Conservation (phyloP, 2,888 invertebrate genomes). For the Gandaritis pyraliata region DNA sequence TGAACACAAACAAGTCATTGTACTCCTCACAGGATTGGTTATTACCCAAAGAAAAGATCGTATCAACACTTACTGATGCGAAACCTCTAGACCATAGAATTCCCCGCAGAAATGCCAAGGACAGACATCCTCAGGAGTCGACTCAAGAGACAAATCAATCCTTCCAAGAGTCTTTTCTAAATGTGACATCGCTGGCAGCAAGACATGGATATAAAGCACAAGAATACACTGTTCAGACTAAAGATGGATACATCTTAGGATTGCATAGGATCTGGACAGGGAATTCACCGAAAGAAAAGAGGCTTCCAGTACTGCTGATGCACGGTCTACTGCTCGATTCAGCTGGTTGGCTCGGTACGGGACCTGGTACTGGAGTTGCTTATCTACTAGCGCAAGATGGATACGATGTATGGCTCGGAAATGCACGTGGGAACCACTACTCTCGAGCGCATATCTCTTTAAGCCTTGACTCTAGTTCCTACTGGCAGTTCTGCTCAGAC, state of each 20-base stretch:
- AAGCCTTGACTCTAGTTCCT: constrained; percentile 63
- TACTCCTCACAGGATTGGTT: no score
- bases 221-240: constrained; percentile 59
- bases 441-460: constrained; percentile 74
- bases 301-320: constrained; percentile 64
- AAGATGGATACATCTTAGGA: constrained; percentile 65
- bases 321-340: constrained; percentile 67
- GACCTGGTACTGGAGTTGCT: constrained; percentile 52
- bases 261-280: constrained; percentile 55
- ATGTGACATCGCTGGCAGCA: constrained; percentile 30
- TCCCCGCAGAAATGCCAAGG: neutral
- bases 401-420: constrained; percentile 47
- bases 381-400: constrained; percentile 49
- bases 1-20: neutral
- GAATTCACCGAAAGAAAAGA: constrained; percentile 30
- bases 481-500: constrained; percentile 88
- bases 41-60: neutral
- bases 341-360: constrained; percentile 63
- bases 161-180: constrained; percentile 11
- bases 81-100: neutral
- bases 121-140: neutral
- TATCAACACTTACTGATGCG: neutral
- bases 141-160: neutral
- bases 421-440: constrained; percentile 56
- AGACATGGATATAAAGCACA: constrained; percentile 56